Evolutionary conservation across 2,113 vertebrate species (phyloP).

Genomic region (Mesocricetus auratus): DNA sequence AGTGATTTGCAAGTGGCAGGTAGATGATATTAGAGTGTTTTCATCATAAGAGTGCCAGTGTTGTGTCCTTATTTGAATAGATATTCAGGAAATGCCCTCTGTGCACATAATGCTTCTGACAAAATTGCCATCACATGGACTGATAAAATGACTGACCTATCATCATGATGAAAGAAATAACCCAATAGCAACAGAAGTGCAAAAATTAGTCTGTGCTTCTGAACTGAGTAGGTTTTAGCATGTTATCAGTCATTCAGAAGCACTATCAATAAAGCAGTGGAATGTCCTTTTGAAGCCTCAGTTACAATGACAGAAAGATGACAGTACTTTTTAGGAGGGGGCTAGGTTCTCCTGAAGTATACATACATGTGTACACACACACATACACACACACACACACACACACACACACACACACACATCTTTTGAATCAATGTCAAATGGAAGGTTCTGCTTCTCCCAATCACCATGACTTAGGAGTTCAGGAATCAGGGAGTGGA

Average conservation of each 20-base stretch:
- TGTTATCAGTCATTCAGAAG: neutral
- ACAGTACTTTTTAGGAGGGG: neutral
- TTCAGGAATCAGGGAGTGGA: neutral
- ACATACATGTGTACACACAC: neutral
- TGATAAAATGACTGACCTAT: neutral
- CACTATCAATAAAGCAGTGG: neutral
- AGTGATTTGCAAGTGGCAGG: neutral
- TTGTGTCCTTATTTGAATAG: neutral
- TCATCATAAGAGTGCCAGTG: neutral
- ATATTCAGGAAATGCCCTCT: neutral
- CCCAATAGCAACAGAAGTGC: neutral
- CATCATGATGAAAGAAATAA: neutral
- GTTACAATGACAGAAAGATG: neutral
- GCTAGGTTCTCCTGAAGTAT: neutral
- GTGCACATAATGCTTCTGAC: neutral
- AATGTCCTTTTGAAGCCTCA: neutral
- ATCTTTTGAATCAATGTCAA: neutral
- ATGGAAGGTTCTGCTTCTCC: neutral
- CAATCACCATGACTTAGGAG: neutral
- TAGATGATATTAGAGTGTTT: neutral
- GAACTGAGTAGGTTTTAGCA: neutral
- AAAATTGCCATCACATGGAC: neutral
- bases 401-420: neutral
- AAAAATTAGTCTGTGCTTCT: neutral
- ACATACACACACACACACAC: neutral